Conservation (phyloP, 1,140 invertebrate species). For the Tetranychus cinnabarinus region DNA sequence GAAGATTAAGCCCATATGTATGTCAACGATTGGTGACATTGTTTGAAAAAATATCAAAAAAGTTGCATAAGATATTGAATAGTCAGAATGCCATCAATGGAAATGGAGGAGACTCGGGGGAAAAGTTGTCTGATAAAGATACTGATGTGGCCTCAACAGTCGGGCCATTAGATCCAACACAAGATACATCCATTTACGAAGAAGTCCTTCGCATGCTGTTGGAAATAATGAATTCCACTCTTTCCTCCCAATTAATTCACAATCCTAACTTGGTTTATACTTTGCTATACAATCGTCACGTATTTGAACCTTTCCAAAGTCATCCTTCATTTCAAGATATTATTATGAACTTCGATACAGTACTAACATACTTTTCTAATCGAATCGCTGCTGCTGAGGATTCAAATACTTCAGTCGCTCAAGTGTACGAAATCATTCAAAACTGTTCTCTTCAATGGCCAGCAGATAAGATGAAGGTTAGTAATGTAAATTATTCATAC, state of each 20-base stretch:
- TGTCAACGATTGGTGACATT: constrained; percentile 61
- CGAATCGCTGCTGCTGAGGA: constrained; percentile 33
- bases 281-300: constrained; percentile 69
- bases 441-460: constrained; percentile 67
- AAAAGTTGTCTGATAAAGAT: constrained; percentile 1
- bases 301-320: constrained; percentile 62
- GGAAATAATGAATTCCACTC: constrained; percentile 82
- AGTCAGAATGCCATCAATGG: not conserved
- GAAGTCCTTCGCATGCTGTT: constrained; percentile 87
- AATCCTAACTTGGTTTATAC: constrained; percentile 92
- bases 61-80: constrained; percentile 2
- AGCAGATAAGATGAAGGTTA: constrained; percentile 64
- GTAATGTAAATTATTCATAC: not conserved
- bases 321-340: constrained; percentile 84
- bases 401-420: constrained; percentile 43
- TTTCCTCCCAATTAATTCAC: constrained; percentile 58
- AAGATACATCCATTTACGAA: constrained; percentile 80
- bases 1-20: constrained; percentile 79
- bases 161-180: constrained; percentile 27
- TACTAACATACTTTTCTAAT: constrained; percentile 63
- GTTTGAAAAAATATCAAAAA: constrained; percentile 60
- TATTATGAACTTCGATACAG: constrained; percentile 83
- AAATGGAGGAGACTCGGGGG: not conserved
- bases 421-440: constrained; percentile 63
- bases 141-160: constrained; percentile 2